Evolutionary conservation across 2,888 invertebrate species (phyloP).

Genomic region (Melieria crassipennis): DNA sequence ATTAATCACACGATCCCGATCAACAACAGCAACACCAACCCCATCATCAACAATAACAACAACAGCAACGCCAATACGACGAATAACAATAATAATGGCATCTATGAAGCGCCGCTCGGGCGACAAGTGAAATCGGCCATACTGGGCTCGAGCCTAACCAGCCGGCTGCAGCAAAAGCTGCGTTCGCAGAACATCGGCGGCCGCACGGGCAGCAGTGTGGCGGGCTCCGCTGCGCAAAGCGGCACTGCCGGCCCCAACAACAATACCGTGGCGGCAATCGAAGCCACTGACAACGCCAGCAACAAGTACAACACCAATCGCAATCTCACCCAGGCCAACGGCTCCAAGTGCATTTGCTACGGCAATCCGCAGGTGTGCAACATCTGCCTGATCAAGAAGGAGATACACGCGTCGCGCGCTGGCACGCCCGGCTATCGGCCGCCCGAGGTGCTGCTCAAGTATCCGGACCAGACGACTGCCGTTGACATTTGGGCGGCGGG

Average conservation of each 20-base stretch:
- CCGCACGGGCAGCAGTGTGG: constrained; percentile 22
- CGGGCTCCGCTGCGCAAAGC: constrained; percentile 8
- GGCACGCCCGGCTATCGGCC: constrained; percentile 92
- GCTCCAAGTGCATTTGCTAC: constrained; percentile 72
- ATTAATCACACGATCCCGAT: constrained; percentile 13
- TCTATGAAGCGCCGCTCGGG: constrained; percentile 35
- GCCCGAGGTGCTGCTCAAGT: constrained; percentile 85
- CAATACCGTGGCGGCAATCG: constrained; percentile 1
- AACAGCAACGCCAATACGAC: constrained; percentile 27
- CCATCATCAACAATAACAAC: not conserved
- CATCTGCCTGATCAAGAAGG: constrained; percentile 72
- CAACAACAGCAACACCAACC: constrained; percentile 21
- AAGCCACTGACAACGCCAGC: constrained; percentile 23
- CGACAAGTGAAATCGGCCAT: constrained; percentile 47
- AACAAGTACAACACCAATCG: constrained; percentile 59
- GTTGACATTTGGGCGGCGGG: constrained; percentile 93
- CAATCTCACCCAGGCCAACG: constrained; percentile 39
- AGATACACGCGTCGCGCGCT: constrained; percentile 80
- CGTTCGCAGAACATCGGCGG: constrained; percentile 34
- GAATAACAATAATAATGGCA: constrained; percentile 28
- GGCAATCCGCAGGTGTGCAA: constrained; percentile 76
- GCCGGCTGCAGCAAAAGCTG: constrained; percentile 48
- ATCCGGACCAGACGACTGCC: constrained; percentile 81
- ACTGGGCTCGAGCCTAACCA: constrained; percentile 44
- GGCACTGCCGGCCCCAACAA: constrained; percentile 13